Conservation (phyloP, 2,888 invertebrate genomes). For the Uropetala carovei region DNA sequence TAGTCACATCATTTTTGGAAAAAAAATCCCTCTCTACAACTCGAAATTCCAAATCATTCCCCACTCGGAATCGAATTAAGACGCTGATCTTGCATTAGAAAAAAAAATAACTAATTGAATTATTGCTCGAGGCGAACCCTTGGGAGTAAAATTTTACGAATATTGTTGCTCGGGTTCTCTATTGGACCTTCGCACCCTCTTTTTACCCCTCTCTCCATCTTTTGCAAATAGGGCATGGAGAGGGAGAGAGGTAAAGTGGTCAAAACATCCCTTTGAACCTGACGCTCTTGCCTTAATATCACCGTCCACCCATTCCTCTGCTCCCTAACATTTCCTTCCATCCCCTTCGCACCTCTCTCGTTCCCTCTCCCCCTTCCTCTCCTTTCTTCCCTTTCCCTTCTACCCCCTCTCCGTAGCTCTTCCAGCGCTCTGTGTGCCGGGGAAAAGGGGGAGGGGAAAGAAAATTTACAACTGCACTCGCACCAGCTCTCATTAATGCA, state of each 20-base stretch:
- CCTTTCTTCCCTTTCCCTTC: background rate
- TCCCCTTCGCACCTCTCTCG: background rate
- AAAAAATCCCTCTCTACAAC: background rate
- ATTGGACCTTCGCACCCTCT: background rate
- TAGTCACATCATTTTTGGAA: background rate
- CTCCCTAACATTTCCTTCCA: background rate
- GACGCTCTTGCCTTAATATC: slow-evolving; percentile 24
- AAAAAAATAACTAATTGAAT: background rate
- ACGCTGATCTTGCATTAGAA: slow-evolving; percentile 13
- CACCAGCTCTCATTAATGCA: slow-evolving; percentile 24
- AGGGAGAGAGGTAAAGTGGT: slow-evolving; percentile 1
- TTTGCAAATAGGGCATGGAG: background rate
- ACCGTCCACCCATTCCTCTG: background rate
- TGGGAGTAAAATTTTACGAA: slow-evolving; percentile 32
- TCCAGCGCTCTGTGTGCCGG: slow-evolving; percentile 8
- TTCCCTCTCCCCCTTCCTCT: background rate
- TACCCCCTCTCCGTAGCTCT: background rate
- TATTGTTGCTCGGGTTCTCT: slow-evolving; percentile 11
- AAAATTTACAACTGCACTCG: slow-evolving; percentile 20
- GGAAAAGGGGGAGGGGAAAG: background rate
- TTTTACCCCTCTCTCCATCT: background rate
- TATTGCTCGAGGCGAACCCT: slow-evolving; percentile 19
- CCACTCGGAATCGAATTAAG: background rate
- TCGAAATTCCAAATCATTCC: background rate
- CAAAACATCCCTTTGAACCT: slow-evolving; percentile 28